Conservation (phyloP, 2,888 invertebrate species). For the Cataglyphis cursor region DNA sequence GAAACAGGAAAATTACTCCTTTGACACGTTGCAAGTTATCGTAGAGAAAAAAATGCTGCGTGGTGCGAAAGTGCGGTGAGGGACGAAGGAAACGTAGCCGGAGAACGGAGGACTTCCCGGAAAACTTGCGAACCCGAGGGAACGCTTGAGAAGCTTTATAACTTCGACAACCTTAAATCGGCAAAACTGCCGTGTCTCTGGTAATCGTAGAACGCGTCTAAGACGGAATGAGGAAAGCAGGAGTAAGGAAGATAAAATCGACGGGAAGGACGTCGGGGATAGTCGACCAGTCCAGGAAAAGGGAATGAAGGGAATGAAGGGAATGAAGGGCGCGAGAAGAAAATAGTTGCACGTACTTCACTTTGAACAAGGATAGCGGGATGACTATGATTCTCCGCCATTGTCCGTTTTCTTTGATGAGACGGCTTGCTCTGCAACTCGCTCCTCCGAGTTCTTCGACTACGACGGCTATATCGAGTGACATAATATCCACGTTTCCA, state of each 20-base stretch:
- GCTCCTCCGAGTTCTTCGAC: conserved; percentile 9
- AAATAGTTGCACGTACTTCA: conserved; percentile 65
- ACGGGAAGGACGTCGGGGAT: conserved; percentile 50
- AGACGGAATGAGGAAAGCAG: conserved; percentile 54
- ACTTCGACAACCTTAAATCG: conserved; percentile 81
- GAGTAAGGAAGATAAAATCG: conserved; percentile 29
- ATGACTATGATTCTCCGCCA: conserved; percentile 63
- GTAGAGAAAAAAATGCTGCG: conserved; percentile 50
- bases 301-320: conserved; percentile 24
- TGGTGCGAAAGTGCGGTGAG: conserved; percentile 21
- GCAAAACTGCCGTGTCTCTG: conserved; percentile 72
- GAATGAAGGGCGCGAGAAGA: conserved; percentile 46
- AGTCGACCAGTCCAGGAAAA: conserved; percentile 16
- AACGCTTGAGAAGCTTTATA: conserved; percentile 79
- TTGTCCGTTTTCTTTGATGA: conserved; percentile 65
- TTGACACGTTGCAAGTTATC: conserved; percentile 66
- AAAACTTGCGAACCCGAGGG: conserved; percentile 77
- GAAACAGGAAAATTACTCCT: conserved; percentile 73
- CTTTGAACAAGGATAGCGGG: conserved; percentile 46
- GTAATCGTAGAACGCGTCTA: conserved; percentile 57
- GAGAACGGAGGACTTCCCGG: conserved; percentile 60
- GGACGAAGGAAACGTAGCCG: conserved; percentile 44
- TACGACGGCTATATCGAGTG: not conserved
- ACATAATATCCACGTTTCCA: not conserved
- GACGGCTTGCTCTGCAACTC: conserved; percentile 38